Conservation (phyloP, 2,113 vertebrate species). For the Albula goreensis region DNA sequence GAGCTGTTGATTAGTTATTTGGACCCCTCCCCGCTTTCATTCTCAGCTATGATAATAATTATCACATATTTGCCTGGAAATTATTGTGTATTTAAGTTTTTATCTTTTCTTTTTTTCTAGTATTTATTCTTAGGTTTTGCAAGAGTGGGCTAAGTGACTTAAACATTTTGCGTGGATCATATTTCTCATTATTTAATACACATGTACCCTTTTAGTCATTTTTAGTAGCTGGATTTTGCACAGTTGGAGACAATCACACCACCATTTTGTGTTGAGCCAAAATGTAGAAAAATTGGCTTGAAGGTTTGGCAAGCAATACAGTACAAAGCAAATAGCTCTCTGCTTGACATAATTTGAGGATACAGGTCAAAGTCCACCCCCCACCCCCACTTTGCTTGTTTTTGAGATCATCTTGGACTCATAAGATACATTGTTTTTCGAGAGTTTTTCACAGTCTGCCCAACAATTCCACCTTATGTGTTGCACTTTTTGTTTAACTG, state of each 20-base stretch:
- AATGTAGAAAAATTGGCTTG: constrained; percentile 9
- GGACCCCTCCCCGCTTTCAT: no score
- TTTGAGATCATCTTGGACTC: not conserved
- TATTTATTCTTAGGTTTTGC: not conserved
- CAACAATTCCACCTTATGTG: no score
- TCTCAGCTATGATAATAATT: not conserved
- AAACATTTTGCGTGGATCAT: not conserved
- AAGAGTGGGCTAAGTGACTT: not conserved
- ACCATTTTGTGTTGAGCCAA: not conserved
- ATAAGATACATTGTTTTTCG: not conserved
- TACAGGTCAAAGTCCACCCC: not conserved
- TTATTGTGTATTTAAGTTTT: not conserved
- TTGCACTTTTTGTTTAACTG: no score
- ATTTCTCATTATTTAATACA: not conserved
- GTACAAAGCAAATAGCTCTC: constrained; percentile 17
- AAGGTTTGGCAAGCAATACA: constrained; percentile 22
- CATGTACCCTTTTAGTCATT: not conserved
- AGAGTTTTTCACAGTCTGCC: not conserved
- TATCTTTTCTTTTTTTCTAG: not conserved
- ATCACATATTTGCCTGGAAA: not conserved
- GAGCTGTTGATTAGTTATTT: no score
- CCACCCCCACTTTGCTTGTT: not conserved
- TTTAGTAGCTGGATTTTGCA: not conserved
- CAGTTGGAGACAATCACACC: not conserved
- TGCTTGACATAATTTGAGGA: constrained; percentile 18